phyloP scores from a whole-genome alignment of 1,140 invertebrate species.

The Cydia amplana region DNA sequence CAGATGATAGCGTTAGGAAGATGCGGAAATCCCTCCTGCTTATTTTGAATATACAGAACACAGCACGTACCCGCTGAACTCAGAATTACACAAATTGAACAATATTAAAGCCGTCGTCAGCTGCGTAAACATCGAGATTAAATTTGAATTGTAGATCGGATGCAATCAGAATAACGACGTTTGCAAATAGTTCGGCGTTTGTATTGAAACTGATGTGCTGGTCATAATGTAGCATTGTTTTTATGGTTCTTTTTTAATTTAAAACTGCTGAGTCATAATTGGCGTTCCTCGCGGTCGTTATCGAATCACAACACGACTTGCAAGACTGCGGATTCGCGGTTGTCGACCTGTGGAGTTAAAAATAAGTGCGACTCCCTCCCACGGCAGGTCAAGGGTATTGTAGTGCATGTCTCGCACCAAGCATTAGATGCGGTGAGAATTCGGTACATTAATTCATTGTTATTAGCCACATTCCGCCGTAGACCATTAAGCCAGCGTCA shows the following conservation, averaged over 20 bases:
- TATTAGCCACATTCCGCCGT: slow-evolving; percentile 7
- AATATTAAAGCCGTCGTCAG: slow-evolving; percentile 35
- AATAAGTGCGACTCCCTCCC: slow-evolving; percentile 55
- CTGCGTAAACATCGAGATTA: slow-evolving; percentile 39
- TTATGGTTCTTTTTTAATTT: background rate
- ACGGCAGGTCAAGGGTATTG: slow-evolving; percentile 61
- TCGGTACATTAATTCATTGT: background rate
- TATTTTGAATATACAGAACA: slow-evolving; percentile 5
- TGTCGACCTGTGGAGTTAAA: slow-evolving; percentile 57
- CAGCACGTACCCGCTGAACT: slow-evolving; percentile 29
- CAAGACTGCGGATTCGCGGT: slow-evolving; percentile 42
- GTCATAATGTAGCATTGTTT: background rate
- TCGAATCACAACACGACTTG: slow-evolving; percentile 24
- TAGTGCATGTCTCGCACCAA: slow-evolving; percentile 33
- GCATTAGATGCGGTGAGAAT: slow-evolving; percentile 14
- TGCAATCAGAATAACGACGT: slow-evolving; percentile 28
- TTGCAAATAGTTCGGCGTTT: slow-evolving; percentile 21
- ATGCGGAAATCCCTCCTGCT: slow-evolving; percentile 17
- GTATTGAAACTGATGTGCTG: slow-evolving; percentile 20
- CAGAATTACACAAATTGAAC: slow-evolving; percentile 44
- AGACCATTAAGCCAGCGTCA: background rate
- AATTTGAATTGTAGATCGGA: slow-evolving; percentile 38
- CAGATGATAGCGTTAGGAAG: background rate
- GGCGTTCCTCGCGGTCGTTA: slow-evolving; percentile 18
- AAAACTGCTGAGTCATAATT: background rate